phyloP scores from a whole-genome alignment of 2,888 invertebrate genomes.

The Choristoneura rosaceana region DNA sequence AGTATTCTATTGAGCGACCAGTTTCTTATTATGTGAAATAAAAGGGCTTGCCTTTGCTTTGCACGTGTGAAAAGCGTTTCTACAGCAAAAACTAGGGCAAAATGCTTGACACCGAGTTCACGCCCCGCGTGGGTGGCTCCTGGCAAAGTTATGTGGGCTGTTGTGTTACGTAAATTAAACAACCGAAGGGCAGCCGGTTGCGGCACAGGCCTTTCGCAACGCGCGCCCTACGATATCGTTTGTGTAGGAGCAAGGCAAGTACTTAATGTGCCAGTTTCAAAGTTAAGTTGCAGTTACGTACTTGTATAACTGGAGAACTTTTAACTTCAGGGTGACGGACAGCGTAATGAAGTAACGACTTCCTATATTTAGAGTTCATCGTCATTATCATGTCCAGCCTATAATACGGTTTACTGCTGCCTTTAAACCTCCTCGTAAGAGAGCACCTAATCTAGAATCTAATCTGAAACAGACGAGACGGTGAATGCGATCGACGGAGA shows the following conservation, averaged over 20 bases:
- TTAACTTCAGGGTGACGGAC: neutral
- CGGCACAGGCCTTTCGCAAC: conserved; percentile 72
- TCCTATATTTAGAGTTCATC: neutral
- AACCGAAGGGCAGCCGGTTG: conserved; percentile 80
- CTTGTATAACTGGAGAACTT: neutral
- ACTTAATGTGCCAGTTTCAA: conserved; percentile 28
- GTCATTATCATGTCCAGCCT: no score
- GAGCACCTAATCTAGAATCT: no score
- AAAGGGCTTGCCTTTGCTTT: conserved; percentile 46
- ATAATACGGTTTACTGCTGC: no score
- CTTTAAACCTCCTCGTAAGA: no score
- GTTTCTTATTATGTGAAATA: conserved; percentile 21
- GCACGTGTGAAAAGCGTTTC: conserved; percentile 56
- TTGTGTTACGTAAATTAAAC: conserved; percentile 75
- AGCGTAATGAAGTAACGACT: neutral
- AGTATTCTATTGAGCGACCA: neutral
- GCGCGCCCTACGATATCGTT: conserved; percentile 60
- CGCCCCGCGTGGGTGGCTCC: conserved; percentile 74
- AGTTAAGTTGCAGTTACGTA: neutral
- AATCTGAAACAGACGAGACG: neutral
- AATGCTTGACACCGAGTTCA: conserved; percentile 76
- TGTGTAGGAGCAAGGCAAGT: conserved; percentile 46
- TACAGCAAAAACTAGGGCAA: conserved; percentile 73
- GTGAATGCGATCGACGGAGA: neutral
- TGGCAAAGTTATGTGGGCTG: conserved; percentile 71